Conservation (phyloP, 2,888 invertebrate species). For the Cantharis lateralis region DNA sequence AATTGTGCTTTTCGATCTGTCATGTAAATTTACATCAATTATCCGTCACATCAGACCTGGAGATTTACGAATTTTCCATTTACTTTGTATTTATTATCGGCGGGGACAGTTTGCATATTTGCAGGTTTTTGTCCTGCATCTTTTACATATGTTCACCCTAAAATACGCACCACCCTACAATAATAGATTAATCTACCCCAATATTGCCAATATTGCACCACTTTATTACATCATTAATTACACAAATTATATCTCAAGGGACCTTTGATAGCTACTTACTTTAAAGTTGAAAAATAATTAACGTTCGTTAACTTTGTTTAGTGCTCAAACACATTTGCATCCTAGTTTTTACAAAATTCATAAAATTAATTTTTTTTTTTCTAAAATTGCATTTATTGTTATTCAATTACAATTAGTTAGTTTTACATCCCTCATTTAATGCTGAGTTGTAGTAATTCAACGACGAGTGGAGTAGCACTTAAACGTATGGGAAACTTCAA, state of each 20-base stretch:
- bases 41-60: conserved; percentile 3
- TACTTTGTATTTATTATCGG: neutral
- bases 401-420: conserved; percentile 26
- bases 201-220: conserved; percentile 56
- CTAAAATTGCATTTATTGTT: neutral
- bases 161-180: conserved; percentile 40
- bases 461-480: conserved; percentile 45
- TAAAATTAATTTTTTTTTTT: neutral
- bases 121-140: conserved; percentile 18
- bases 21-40: conserved; percentile 8
- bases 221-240: conserved; percentile 57
- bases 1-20: neutral
- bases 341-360: neutral
- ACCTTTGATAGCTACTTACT: conserved; percentile 27
- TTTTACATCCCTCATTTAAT: conserved; percentile 21
- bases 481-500: conserved; percentile 51
- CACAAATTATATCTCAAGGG: conserved; percentile 51
- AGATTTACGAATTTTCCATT: neutral
- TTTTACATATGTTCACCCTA: conserved; percentile 45
- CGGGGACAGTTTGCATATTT: conserved; percentile 24
- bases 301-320: neutral
- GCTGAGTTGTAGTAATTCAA: conserved; percentile 34
- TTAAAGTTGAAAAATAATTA: conserved; percentile 7
- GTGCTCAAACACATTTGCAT: neutral
- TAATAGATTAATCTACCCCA: conserved; percentile 55